These are phyloP conservation scores for Morone chrysops DNA, from an alignment of 2,113 vertebrate genomes.

Conservation along the genomic window DNA sequence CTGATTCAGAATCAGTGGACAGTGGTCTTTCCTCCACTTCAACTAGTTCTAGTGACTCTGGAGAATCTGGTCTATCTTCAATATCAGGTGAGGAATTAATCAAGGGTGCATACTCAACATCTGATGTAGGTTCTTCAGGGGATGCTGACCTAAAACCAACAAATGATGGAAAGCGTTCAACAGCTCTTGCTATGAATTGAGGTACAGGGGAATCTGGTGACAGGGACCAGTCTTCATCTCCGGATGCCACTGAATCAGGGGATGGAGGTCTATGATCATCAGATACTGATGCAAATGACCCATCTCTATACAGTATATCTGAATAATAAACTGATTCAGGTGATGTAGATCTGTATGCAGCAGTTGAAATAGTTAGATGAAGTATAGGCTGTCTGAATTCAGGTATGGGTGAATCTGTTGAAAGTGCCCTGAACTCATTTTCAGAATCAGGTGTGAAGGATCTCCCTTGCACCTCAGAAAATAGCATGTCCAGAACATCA, in stretches of 20 bases:
- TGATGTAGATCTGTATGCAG: slow-evolving; percentile 46
- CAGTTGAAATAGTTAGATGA: background rate
- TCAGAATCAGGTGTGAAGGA: slow-evolving; percentile 47
- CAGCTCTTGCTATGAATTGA: slow-evolving; percentile 6
- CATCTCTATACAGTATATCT: slow-evolving; percentile 43
- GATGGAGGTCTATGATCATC: slow-evolving; percentile 44
- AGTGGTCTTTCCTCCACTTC: slow-evolving; percentile 36
- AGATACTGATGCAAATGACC: background rate
- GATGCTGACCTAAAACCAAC: slow-evolving; percentile 48
- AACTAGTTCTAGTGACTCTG: slow-evolving; percentile 31
- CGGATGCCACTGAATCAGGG: slow-evolving; percentile 41
- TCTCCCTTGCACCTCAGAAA: slow-evolving; percentile 3
- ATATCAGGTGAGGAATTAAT: background rate
- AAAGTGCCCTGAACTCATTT: slow-evolving; percentile 48
- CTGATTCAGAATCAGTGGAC: slow-evolving; percentile 45
- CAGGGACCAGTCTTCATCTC: slow-evolving; percentile 7
- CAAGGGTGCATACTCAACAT: slow-evolving; percentile 46
- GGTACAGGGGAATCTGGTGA: slow-evolving; percentile 62
- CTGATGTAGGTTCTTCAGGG: slow-evolving; percentile 32
- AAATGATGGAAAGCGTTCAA: slow-evolving; percentile 51
- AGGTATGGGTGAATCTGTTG: slow-evolving; percentile 68
- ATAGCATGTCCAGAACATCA: slow-evolving; percentile 19
- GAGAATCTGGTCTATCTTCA: slow-evolving; percentile 23
- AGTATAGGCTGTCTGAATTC: slow-evolving; percentile 20
- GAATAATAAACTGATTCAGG: slow-evolving; percentile 51